Evolutionary conservation across 2,888 invertebrate genomes (phyloP), one percentile per base, ranked within the genome.

Genomic region (Tholera decimalis): DNA sequence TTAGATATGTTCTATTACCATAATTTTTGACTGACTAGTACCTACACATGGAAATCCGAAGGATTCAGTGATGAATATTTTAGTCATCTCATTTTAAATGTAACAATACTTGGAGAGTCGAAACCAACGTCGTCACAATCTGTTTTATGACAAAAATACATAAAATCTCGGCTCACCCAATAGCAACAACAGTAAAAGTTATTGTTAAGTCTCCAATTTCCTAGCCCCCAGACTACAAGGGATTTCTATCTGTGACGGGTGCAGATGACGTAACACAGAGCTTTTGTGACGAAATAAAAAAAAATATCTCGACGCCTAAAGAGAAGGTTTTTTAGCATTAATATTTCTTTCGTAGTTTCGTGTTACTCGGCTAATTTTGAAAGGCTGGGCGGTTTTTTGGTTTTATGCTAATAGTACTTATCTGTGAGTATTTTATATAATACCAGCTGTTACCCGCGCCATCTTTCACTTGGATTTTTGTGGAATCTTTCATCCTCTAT

Each of bases 201-300:
- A 41, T n/a, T 26, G 11, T 20, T 0, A 28, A 57, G 0, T 33
- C 76, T 70, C 77, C 0, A 49, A 43, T 68, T 78, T 74, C 39
- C 47, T 65, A 73, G 77, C 77, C 82, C 47, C 22, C 37, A 18
- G 11, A 18, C 47, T 55, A 53, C 54, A 26, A 79, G 53, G 70
- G 63, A 60, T 58, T 69, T 72, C 66, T 71, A 57, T 81, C 71
- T 46, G 56, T 68, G 65, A 67, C 73, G 67, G 47, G 49, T 67
- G 66, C 50, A 63, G 71, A 81, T 82, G 80, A 82, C 82, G 77
- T 77, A 79, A 82, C 67, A 49, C 28, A 18, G 71, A 51, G 41
- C 55, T 77, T 76, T 77, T 70, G 82, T 65, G 77, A 79, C 43
- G 58, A 71, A 76, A 81, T 76, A 79, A 80, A 71, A 79, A 80